phyloP scores from a whole-genome alignment of 37 sponge, comb jelly and placozoan genomes.

The Cladorhizidae sp. region DNA sequence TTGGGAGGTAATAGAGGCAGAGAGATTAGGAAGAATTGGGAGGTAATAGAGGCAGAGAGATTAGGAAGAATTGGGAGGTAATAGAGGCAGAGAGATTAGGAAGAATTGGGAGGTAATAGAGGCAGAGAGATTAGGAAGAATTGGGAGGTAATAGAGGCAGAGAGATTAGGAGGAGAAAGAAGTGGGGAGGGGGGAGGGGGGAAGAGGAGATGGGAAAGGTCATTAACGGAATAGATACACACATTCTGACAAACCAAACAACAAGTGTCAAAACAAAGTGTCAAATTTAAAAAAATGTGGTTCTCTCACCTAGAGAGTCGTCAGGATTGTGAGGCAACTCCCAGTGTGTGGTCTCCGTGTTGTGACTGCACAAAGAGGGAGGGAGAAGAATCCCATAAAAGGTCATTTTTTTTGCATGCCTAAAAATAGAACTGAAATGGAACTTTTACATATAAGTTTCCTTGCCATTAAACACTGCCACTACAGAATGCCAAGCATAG shows the following conservation, averaged over 20 bases:
- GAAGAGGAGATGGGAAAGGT: not conserved
- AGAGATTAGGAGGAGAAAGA: not conserved
- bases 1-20: not conserved
- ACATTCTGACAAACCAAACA: too few species aligned
- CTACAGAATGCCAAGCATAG: too few species aligned
- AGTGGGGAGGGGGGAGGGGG: not conserved
- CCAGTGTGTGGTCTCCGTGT: constrained; percentile 73
- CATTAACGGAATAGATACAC: too few species aligned
- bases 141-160: not conserved
- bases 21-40: not conserved
- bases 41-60: not conserved
- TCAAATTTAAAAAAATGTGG: not conserved
- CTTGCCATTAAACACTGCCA: too few species aligned
- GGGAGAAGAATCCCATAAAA: not conserved
- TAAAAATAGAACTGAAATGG: not conserved
- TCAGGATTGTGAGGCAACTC: constrained; percentile 46
- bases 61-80: too few species aligned
- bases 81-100: not conserved
- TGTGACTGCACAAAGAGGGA: constrained; percentile 43
- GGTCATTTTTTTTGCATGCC: too few species aligned
- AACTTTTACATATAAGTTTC: not conserved
- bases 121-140: not conserved
- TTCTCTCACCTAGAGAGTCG: constrained; percentile 25
- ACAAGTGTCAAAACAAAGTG: too few species aligned
- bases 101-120: not conserved